Conservation (phyloP, 2,113 vertebrate genomes). For the Dasypus novemcinctus region DNA sequence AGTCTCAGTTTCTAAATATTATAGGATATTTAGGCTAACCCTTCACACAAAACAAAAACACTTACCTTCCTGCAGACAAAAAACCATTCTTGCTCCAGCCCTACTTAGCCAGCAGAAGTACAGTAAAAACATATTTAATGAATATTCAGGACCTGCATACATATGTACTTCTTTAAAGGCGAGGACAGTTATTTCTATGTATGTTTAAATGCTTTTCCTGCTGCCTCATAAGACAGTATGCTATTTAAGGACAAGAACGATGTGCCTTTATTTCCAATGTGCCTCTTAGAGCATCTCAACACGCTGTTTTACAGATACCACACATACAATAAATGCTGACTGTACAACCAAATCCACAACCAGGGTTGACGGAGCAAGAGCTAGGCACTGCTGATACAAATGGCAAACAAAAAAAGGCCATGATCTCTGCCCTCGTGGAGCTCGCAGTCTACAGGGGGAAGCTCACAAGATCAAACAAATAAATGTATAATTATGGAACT, state of each 20-base stretch:
- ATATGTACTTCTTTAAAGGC: background rate
- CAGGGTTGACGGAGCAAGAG: background rate
- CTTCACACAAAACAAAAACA: background rate
- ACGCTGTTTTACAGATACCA: fast-evolving
- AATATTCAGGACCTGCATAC: background rate
- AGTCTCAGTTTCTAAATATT: background rate
- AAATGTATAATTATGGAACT: background rate
- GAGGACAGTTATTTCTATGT: background rate
- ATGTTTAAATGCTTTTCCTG: background rate
- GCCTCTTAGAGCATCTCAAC: background rate
- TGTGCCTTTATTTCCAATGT: fast-evolving
- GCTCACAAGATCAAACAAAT: background rate
- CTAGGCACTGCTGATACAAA: background rate
- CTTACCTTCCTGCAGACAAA: slow-evolving; percentile 58
- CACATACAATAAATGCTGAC: background rate
- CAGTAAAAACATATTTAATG: background rate
- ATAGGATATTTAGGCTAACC: slow-evolving; percentile 4
- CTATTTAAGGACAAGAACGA: background rate
- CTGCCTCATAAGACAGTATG: background rate
- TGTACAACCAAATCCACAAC: background rate
- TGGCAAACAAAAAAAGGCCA: background rate
- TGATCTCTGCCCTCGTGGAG: background rate
- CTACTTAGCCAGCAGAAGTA: background rate
- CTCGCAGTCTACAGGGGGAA: background rate
- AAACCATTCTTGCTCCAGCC: background rate